Conservation (phyloP, 2,888 invertebrate genomes). For the Amphipoea lucens region DNA sequence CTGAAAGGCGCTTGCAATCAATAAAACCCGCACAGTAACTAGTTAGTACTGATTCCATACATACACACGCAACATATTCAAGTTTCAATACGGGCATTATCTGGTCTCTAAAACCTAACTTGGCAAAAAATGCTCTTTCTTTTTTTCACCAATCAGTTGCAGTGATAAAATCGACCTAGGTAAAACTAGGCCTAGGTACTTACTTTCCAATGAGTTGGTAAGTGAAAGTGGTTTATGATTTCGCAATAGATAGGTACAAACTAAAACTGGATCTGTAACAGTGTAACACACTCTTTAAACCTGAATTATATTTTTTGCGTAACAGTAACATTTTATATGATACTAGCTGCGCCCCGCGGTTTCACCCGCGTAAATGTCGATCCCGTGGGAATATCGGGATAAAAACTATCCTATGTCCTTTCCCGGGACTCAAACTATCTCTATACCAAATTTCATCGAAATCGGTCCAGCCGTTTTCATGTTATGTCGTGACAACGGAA, state of each 20-base stretch:
- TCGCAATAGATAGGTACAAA: slow-evolving; percentile 7
- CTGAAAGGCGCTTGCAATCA: not conserved
- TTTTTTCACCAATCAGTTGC: not conserved
- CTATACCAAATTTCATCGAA: no score
- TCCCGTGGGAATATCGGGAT: no score
- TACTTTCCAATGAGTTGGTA: slow-evolving; percentile 42
- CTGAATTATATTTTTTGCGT: slow-evolving; percentile 10
- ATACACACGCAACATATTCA: not conserved
- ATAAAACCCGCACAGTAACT: not conserved
- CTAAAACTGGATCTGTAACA: slow-evolving; percentile 43
- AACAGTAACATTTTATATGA: slow-evolving; percentile 18
- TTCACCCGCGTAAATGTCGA: no score
- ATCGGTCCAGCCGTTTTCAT: no score
- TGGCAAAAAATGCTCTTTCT: no score
- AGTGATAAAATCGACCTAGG: slow-evolving; percentile 16
- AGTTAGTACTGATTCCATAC: not conserved
- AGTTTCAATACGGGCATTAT: not conserved
- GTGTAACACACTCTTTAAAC: slow-evolving; percentile 21
- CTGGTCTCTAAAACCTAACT: no score
- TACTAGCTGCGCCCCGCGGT: no score
- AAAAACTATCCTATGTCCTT: no score
- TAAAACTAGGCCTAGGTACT: not conserved
- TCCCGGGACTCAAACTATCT: no score
- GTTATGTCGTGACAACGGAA: no score
- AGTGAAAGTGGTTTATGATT: slow-evolving; percentile 53